Conservation (phyloP, 2,113 vertebrate species). For the Gulo gulo region DNA sequence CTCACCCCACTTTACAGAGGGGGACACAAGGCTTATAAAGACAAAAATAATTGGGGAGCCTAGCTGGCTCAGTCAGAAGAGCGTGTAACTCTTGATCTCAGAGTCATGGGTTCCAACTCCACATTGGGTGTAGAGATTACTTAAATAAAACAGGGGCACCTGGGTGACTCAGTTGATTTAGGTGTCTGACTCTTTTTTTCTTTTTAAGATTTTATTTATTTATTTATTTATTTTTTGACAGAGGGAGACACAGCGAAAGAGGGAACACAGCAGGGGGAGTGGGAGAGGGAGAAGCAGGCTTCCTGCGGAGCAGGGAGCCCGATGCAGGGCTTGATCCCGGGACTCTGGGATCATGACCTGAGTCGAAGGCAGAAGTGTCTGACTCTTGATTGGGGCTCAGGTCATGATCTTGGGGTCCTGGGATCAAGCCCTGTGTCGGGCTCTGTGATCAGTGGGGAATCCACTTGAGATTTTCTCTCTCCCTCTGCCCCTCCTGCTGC, state of each 20-base stretch:
- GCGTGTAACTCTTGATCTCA: not conserved
- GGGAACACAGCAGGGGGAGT: too few relatives aligned
- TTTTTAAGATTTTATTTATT: too few relatives aligned
- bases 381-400: not conserved
- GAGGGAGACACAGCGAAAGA: too few relatives aligned
- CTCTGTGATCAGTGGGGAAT: not conserved
- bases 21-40: not conserved
- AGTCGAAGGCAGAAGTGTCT: not conserved
- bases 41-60: not conserved
- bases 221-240: too few relatives aligned
- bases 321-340: too few relatives aligned
- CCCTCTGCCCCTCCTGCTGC: not conserved
- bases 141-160: not conserved
- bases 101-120: not conserved
- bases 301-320: too few relatives aligned
- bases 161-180: not conserved
- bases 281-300: too few relatives aligned
- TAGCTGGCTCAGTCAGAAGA: not conserved
- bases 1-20: not conserved
- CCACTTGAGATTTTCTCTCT: not conserved
- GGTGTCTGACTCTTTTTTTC: not conserved
- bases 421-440: not conserved
- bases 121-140: not conserved
- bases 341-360: too few relatives aligned
- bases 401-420: not conserved